Conservation (phyloP, 2,113 vertebrate genomes). For the Halcyon malimbica region DNA sequence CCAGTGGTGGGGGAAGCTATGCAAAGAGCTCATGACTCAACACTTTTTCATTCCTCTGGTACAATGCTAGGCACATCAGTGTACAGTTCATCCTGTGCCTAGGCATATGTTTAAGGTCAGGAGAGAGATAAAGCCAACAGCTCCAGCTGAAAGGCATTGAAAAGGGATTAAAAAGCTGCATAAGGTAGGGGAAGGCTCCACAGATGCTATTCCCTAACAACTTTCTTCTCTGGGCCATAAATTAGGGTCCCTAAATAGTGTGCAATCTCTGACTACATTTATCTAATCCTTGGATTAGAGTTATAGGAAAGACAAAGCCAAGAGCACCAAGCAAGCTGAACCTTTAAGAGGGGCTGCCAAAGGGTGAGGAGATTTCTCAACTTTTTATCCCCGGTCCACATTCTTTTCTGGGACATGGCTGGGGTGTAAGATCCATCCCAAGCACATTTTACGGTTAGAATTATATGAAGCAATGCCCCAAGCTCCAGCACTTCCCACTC, state of each 20-base stretch:
- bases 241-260: neutral
- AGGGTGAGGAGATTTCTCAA: neutral
- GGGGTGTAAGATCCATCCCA: neutral
- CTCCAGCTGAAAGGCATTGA: neutral
- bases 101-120: neutral
- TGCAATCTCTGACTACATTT: neutral
- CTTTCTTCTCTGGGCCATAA: neutral
- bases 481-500: neutral
- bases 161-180: neutral
- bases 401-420: neutral
- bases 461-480: neutral
- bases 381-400: neutral
- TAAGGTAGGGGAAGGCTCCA: neutral
- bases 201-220: neutral
- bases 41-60: neutral
- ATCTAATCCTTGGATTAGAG: neutral
- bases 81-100: neutral
- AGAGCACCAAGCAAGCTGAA: neutral
- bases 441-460: neutral
- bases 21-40: neutral
- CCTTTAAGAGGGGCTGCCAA: neutral
- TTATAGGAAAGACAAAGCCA: neutral
- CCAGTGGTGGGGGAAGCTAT: neutral
- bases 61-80: neutral
- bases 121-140: neutral